Conservation (phyloP, 2,888 invertebrate genomes). For the Drosophila picticornis region DNA sequence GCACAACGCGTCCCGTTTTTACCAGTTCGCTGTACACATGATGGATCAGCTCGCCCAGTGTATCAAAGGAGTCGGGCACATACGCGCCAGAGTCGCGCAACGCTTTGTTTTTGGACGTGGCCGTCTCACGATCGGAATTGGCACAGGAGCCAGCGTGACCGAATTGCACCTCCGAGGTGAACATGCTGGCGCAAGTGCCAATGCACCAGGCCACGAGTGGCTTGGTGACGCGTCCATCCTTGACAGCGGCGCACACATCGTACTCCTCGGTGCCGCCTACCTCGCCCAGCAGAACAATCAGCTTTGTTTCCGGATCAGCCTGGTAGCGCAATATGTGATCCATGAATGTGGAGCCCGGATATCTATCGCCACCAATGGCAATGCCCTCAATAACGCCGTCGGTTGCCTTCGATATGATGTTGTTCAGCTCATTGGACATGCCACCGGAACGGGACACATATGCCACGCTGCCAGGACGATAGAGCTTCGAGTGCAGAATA, state of each 20-base stretch:
- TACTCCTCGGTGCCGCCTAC: constrained; percentile 99
- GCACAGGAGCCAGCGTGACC: constrained; percentile 99
- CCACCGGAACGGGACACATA: constrained; percentile 99
- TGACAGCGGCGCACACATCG: constrained; percentile 95
- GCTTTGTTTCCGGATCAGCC: constrained; percentile 93
- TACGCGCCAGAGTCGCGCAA: constrained; percentile 93
- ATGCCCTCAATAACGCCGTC: constrained; percentile 99
- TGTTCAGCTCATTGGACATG: constrained; percentile 99
- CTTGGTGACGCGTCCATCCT: constrained; percentile 93
- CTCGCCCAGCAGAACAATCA: constrained; percentile 98
- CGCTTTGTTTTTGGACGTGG: constrained; percentile 95
- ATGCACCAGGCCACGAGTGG: constrained; percentile 99
- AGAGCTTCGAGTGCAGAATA: constrained; percentile 97
- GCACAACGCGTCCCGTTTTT: constrained; percentile 92
- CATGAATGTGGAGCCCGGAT: constrained; percentile 99
- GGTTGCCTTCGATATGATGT: constrained; percentile 97
- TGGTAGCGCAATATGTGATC: constrained; percentile 97
- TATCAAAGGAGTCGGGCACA: constrained; percentile 97
- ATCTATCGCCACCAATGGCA: constrained; percentile 98
- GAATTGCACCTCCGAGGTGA: constrained; percentile 96
- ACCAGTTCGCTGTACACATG: constrained; percentile 92
- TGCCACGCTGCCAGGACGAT: constrained; percentile 98
- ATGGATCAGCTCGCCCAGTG: constrained; percentile 92
- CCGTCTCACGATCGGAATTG: constrained; percentile 96
- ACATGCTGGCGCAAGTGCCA: constrained; percentile 95